A percentile compares a stretch with the other conserved stretches of the same genome.
phyloP scores from a whole-genome alignment of 2,797 vertebrate species.

The Gastrophryne carolinensis region DNA sequence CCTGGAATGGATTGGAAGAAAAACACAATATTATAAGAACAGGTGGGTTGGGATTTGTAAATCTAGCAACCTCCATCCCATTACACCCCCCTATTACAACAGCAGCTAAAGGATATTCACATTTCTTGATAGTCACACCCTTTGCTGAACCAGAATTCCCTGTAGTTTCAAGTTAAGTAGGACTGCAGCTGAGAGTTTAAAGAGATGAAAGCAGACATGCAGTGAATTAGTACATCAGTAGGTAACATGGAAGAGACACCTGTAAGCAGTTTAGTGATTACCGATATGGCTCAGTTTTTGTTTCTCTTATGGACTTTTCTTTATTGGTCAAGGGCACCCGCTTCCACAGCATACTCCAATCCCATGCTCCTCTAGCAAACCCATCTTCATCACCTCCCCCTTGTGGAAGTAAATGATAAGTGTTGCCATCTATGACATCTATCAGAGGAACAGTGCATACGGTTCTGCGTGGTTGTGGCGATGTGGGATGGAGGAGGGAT shows the following conservation, averaged over 20 bases:
- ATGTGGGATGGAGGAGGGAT: slow-evolving; percentile 60
- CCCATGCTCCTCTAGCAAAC: slow-evolving; percentile 98
- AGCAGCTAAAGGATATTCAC: neutral
- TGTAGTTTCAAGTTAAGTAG: neutral
- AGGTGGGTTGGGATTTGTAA: too few species aligned
- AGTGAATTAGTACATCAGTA: slow-evolving; percentile 64
- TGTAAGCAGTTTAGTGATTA: slow-evolving; percentile 82
- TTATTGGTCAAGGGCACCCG: slow-evolving; percentile 86
- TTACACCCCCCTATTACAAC: too few species aligned
- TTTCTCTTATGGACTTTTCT: slow-evolving; percentile 89
- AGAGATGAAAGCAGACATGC: slow-evolving; percentile 52
- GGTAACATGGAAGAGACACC: slow-evolving; percentile 51
- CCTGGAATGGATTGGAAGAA: too few species aligned
- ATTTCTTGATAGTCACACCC: neutral
- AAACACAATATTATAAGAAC: too few species aligned
- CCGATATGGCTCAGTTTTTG: slow-evolving; percentile 97
- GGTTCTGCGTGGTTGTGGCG: slow-evolving; percentile 80
- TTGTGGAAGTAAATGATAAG: slow-evolving; percentile 83
- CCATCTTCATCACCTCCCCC: slow-evolving; percentile 93
- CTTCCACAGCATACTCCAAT: slow-evolving; percentile 99
- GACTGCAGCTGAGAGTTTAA: neutral
- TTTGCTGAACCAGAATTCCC: neutral
- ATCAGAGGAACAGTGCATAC: slow-evolving; percentile 95
- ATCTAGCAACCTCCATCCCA: too few species aligned
- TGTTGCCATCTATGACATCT: slow-evolving; percentile 94